Base-by-base conservation (phyloP, 2,113 vertebrate genomes). In the Monarcha castaneiventris region DNA sequence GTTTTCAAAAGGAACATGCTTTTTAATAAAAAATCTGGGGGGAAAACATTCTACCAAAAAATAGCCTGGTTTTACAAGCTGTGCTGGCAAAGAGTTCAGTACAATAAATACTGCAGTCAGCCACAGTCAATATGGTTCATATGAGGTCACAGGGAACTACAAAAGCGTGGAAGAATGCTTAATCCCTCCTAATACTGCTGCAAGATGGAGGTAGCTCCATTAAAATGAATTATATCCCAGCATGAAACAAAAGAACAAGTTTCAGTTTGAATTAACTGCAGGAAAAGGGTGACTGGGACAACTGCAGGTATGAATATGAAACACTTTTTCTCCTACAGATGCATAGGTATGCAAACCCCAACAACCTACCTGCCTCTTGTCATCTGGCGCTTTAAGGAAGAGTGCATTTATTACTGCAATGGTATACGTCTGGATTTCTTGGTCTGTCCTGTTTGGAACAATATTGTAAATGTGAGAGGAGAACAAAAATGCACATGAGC, bases 391-490 rank as follows among this genome's bases (percentile, higher is more conserved):
- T 97, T 99, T 99, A 79, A 99, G 99, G 95, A 99, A 99, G 87
- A 99, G 98, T 19, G 99, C 99, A 52, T 99, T 99, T 97, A 99
- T 99, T 91, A 99, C 99, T 0, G 99, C 99, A 51, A 99, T 98
- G 71, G 99, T 99, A 37, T 99, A 99, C 2, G 99, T 99, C 96
- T 99, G 99, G 96, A 99, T 99, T 97, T 99, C 99, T 97, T 99
- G 99, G 97, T 99, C 99, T n/a, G 98, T 98, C 94, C 99, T 99
- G 96, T 74, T 94, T 87, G 84, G 91, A 89, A 78, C 7, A 94
- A 83, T 62, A 76, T 89, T 16, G 39, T 37, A 83, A 81, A 63
- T 4, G 2, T 17, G 29, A 88, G 61, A 94, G 33, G 51, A 90
- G 13, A 64, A 25, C 2, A 11, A 3, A 29, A 84, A 64, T 17